Evolutionary conservation across 2,797 vertebrate genomes (phyloP), one percentile per base, ranked within the genome.

Genomic region (Sylvilagus floridanus): DNA sequence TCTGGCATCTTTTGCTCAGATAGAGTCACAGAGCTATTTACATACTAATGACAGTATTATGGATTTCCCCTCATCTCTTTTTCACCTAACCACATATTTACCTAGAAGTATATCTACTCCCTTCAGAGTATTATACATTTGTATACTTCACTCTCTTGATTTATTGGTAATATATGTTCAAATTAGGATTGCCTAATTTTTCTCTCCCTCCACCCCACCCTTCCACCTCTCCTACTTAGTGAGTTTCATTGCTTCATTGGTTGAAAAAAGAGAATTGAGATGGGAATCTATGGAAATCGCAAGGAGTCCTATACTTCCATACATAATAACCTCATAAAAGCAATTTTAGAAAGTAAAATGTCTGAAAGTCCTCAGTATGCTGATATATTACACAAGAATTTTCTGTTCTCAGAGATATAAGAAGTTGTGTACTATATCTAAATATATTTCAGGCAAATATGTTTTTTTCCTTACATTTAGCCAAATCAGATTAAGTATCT

Each of bases 191-290:
- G 32, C 22, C 42, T 69, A 22, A 62, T 50, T 14, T 47, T 60
- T 4, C 69, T 1, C 68, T 11, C 21, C 42, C 7, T 57, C 13
- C 17, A 19, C 5, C 8, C 0, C 16, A 60, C 54, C 79, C 7
- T 30, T 78, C 7, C 19, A 22, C 26, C 8, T 79, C 14, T 79
- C n/a, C 30, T 54, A 54, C 35, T 69, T 5, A 82, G 35, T 90
- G 47, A 65, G 30, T 73, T 81, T 30, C 24, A 47, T 75, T 54
- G 26, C 50, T 86, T 88, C 16, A 47, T 16, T 85, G 68, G 79
- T 63, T 88, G 11, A 52, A 89, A 54, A 32, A 71, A 84, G 28
- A 84, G 35, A 73, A 84, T 9, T 76, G 72, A 93, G 92, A 65
- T 17, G 17, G 17, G 30, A 85, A 72, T 26, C 54, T 71, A 71